These are phyloP conservation scores for Ceratoteleas bidentatus DNA, from an alignment of 1,140 invertebrate genomes.

Conservation along the genomic window DNA sequence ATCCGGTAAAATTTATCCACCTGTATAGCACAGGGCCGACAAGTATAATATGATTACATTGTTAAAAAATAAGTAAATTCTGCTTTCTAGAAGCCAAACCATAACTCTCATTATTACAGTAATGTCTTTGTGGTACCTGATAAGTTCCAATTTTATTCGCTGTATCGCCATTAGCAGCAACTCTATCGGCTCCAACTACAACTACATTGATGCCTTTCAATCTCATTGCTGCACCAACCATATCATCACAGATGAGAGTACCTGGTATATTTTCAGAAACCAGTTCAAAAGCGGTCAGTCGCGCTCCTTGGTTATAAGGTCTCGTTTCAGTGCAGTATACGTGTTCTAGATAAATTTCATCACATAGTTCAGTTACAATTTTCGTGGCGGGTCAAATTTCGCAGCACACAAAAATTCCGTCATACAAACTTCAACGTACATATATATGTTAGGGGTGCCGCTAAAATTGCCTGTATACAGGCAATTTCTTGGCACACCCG, in stretches of 20 bases:
- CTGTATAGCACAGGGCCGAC: no score
- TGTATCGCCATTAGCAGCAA: constrained; percentile 97
- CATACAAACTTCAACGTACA: no score
- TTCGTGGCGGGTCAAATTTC: no score
- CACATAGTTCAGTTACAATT: neutral
- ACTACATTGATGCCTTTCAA: constrained; percentile 89
- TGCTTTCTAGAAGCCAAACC: no score
- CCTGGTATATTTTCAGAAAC: constrained; percentile 96
- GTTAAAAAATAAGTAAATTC: neutral
- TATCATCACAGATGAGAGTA: constrained; percentile 96
- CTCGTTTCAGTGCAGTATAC: constrained; percentile 98
- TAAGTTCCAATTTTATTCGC: constrained; percentile 99
- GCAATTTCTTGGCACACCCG: no score
- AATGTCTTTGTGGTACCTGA: constrained; percentile 82
- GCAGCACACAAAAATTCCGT: no score
- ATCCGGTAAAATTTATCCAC: no score
- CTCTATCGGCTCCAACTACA: constrained; percentile 94
- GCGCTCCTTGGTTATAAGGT: constrained; percentile 96
- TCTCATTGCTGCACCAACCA: constrained; percentile 95
- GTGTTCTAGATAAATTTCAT: constrained; percentile 84
- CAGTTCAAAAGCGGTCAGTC: constrained; percentile 97
- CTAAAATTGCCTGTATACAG: no score
- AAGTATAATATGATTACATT: neutral
- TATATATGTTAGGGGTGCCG: no score
- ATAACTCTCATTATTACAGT: neutral